These are phyloP conservation scores for Myrmecophaga tridactyla DNA, from an alignment of 2,113 vertebrate species.

Conservation along the genomic window DNA sequence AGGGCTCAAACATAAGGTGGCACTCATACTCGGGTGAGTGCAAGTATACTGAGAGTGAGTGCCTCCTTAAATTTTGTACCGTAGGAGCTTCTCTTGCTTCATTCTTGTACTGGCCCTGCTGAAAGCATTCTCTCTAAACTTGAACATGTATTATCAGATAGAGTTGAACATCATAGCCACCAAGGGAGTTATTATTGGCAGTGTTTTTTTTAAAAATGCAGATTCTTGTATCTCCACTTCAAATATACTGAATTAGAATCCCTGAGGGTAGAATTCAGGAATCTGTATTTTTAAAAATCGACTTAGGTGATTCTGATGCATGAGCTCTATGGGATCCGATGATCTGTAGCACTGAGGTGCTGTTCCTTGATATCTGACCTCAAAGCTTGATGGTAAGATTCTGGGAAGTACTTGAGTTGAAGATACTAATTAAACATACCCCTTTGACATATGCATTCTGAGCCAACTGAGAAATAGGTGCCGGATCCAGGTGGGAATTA, in stretches of 20 bases:
- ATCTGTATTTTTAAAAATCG: neutral
- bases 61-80: neutral
- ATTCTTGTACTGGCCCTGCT: neutral
- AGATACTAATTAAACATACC: neutral
- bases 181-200: neutral
- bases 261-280: slow-evolving; percentile 17
- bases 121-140: neutral
- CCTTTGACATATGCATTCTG: neutral
- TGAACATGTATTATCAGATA: neutral
- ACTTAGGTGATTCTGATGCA: neutral
- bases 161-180: neutral
- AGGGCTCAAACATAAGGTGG: neutral
- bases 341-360: neutral
- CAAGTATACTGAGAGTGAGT: neutral
- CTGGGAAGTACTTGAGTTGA: neutral
- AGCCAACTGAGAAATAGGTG: neutral
- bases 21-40: neutral
- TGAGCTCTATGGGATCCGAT: neutral
- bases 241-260: slow-evolving; percentile 6
- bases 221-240: neutral
- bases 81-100: neutral
- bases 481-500: neutral
- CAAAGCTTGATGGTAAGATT: neutral
- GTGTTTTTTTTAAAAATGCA: neutral
- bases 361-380: neutral